These are phyloP conservation scores for Arvicanthis niloticus DNA, from an alignment of 2,113 vertebrate species.

Conservation along the genomic window DNA sequence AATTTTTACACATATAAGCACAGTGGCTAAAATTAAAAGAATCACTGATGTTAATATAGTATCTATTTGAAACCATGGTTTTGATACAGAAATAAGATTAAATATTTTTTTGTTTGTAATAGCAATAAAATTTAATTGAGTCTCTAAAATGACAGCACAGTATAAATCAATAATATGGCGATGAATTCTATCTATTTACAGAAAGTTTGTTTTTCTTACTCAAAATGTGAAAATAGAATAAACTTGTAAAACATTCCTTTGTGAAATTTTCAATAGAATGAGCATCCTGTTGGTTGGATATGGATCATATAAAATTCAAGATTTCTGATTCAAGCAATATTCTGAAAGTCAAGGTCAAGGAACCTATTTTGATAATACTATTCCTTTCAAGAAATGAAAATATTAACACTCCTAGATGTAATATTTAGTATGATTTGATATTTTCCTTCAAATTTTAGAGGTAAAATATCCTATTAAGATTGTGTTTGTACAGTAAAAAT, in stretches of 20 bases:
- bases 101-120: neutral
- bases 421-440: neutral
- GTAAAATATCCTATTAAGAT: neutral
- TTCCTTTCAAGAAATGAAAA: neutral
- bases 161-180: neutral
- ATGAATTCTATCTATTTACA: neutral
- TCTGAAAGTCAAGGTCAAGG: neutral
- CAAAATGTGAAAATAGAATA: neutral
- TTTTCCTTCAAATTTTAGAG: neutral
- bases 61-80: neutral
- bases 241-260: neutral
- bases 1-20: neutral
- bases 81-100: neutral
- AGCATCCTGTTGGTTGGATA: neutral
- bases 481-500: neutral
- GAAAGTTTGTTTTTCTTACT: neutral
- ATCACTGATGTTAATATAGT: neutral
- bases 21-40: conserved; percentile 8
- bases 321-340: neutral
- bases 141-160: neutral
- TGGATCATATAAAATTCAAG: neutral
- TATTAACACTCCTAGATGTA: neutral
- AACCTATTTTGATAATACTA: neutral
- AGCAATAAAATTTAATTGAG: neutral
- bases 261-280: conserved; percentile 6